Evolutionary conservation across 2,888 invertebrate genomes (phyloP), one percentile per base, ranked within the genome.

Genomic region (Microctonus brassicae): DNA sequence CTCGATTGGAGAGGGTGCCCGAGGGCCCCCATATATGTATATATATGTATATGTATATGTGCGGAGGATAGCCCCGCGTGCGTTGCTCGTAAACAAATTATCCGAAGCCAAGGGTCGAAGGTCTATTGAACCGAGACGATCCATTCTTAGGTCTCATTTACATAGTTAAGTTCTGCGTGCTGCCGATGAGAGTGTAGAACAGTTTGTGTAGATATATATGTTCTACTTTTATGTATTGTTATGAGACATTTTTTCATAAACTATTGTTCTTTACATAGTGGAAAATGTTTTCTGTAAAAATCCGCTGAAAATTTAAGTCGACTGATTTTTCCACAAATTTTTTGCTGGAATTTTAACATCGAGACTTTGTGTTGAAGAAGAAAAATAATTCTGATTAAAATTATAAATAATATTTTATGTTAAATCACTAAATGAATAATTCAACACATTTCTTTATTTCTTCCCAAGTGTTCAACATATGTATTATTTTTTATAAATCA

Each of bases 1-100:
- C 60, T 33, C 64, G 24, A 52, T 60, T 20, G 33, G 55, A 61
- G 79, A 79, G 80, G 82, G 80, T 80, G 78, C 81, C 81, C 79
- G 79, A 74, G 76, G 80, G 82, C 79, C 78, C 77, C 78, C 75
- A 75, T 79, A 76, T 80, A 81, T 80, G 78, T 78, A 78, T 78
- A 76, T 29, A 7, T 80, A 80, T 80, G 78, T 29, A 7, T 29
- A 7, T 29, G 29, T 29, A 29, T 29, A 7, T 29, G 7, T 78
- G 77, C 78, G 75, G 80, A 81, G 79, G 77, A 81, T 79, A 80
- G 82, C 82, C 82, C 83, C 84, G 84, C 84, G 83, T 85, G 83
- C 83, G 83, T 83, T 84, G 83, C 85, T 86, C 86, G 86, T 87
- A 87, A 87, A 87, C 86, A 87, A 87, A 87, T 87, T 87, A 87